A percentile compares a stretch with the other conserved stretches of the same genome.
Evolutionary conservation across 1,140 invertebrate species (phyloP).

Genomic region (Cyphomyrmex costatus): DNA sequence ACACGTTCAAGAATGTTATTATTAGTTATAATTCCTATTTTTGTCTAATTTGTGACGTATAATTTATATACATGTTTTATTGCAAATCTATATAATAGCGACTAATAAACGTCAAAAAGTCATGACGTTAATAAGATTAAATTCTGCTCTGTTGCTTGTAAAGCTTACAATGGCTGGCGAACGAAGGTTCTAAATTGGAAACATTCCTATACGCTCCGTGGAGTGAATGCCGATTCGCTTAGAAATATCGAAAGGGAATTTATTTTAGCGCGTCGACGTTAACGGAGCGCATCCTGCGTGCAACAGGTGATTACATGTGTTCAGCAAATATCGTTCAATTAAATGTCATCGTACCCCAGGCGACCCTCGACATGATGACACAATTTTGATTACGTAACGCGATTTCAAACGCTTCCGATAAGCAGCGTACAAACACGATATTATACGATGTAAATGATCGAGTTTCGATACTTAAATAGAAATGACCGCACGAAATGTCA

Average conservation of each 20-base stretch:
- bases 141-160: neutral
- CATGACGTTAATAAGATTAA: neutral
- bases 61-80: neutral
- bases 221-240: slow-evolving; percentile 12
- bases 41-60: neutral
- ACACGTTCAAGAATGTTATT: neutral
- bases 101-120: neutral
- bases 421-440: slow-evolving; percentile 8
- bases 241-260: slow-evolving; percentile 60
- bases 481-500: neutral
- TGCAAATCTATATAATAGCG: neutral
- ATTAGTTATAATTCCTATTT: neutral
- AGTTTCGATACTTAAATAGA: neutral
- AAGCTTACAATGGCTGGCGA: neutral
- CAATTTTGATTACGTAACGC: slow-evolving; percentile 54
- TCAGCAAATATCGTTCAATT: slow-evolving; percentile 74
- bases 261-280: slow-evolving; percentile 61
- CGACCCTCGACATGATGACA: slow-evolving; percentile 35
- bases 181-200: slow-evolving; percentile 31
- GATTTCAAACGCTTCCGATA: slow-evolving; percentile 30
- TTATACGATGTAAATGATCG: slow-evolving; percentile 2
- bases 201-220: neutral
- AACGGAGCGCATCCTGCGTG: slow-evolving; percentile 51
- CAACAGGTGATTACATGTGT: slow-evolving; percentile 77
- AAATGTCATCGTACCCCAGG: slow-evolving; percentile 56